phyloP scores from a whole-genome alignment of 35 echinoderm and acorn worm genomes.

The Chiridota heheva region DNA sequence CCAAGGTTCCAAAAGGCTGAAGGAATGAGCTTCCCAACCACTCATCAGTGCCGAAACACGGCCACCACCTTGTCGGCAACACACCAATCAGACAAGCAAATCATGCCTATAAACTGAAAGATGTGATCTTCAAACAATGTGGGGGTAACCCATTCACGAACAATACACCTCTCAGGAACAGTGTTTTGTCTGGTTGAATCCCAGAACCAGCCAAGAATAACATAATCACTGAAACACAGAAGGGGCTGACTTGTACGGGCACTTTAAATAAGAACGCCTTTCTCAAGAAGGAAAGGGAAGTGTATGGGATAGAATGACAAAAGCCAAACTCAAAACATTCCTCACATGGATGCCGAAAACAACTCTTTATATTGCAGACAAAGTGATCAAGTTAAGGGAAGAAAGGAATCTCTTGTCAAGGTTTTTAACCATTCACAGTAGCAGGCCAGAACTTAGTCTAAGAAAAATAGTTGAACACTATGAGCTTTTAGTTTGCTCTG shows the following conservation, averaged over 20 bases:
- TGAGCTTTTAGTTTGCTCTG: neutral
- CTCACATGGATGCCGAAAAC: conserved; percentile 16
- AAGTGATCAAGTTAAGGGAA: conserved; percentile 29
- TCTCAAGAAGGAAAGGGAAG: conserved; percentile 14
- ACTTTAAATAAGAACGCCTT: conserved; percentile 14
- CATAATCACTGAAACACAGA: conserved; percentile 9
- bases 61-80: conserved; percentile 1
- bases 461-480: conserved; percentile 24
- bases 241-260: conserved; percentile 11
- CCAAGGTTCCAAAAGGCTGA: conserved; percentile 1
- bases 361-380: neutral
- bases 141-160: conserved; percentile 19
- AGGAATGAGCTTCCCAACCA: conserved; percentile 18
- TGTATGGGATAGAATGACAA: conserved; percentile 25
- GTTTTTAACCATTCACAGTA: conserved; percentile 7
- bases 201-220: conserved; percentile 31
- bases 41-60: neutral
- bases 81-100: conserved; percentile 30
- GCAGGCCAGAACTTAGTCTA: conserved; percentile 32
- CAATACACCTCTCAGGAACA: conserved; percentile 25
- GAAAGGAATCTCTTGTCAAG: conserved; percentile 29
- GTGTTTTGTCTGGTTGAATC: neutral
- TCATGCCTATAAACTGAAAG: conserved; percentile 29
- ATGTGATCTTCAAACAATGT: conserved; percentile 22
- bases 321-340: conserved; percentile 22